Conservation (phyloP, 2,113 vertebrate species). For the Lanius collurio region DNA sequence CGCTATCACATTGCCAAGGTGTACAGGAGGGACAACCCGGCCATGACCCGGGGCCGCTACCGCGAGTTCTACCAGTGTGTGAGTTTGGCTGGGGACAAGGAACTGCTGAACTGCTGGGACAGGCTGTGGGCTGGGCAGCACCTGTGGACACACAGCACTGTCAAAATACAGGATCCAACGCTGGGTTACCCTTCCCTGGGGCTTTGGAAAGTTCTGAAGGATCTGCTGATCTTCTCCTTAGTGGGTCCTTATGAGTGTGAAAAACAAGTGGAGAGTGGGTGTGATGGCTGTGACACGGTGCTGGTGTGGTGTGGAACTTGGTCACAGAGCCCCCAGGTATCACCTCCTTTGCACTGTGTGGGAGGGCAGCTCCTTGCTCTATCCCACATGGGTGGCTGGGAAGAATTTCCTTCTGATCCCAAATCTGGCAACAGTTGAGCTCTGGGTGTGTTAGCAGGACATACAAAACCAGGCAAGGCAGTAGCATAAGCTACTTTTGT, state of each 20-base stretch:
- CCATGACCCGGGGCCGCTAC: conserved; percentile 91
- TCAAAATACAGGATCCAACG: fast-evolving
- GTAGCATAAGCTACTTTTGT: fast-evolving
- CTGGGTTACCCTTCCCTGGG: not conserved
- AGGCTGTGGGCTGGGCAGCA: not conserved
- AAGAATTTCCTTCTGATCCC: not conserved
- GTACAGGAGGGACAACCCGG: conserved; percentile 94
- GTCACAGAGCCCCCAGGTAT: not conserved
- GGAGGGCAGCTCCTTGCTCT: not conserved
- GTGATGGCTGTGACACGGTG: not conserved
- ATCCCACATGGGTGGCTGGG: not conserved
- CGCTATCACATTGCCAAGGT: conserved; percentile 97
- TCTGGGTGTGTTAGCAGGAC: not conserved
- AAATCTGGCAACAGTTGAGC: not conserved
- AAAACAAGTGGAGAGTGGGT: not conserved
- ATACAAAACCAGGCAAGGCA: not conserved
- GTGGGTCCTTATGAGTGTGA: not conserved
- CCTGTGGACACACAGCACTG: fast-evolving
- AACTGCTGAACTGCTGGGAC: not conserved
- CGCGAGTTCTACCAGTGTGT: conserved; percentile 97
- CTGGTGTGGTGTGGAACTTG: not conserved
- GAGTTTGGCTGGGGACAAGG: conserved; percentile 59
- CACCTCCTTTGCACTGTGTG: not conserved
- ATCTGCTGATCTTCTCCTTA: not conserved
- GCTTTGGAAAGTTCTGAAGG: not conserved